Base-by-base conservation (phyloP, 1,140 invertebrate species). In the Argopecten irradians region DNA sequence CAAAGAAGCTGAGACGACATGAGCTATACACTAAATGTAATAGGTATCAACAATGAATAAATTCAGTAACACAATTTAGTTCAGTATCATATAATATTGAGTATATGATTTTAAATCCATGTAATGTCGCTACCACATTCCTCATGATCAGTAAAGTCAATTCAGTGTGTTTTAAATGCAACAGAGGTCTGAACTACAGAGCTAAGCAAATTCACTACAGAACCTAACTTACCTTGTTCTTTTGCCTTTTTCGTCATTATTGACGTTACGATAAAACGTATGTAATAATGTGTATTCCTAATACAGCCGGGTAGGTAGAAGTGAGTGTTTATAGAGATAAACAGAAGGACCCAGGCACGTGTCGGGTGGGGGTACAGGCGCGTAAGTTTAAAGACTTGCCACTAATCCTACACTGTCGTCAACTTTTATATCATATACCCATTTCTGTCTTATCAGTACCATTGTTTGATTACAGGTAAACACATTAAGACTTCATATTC, bases 381-480 rank as follows among this genome's bases (percentile, higher is more conserved):
- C 22, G 55, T 71, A 71, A 28, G 16, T 71, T 71, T 28, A 71
- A 22, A 71, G 55, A 71, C 55, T 71, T 1, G 8, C 55, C 22
- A 71, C 22, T 71, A 71, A 71, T 71, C 55, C 55, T 71, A 71
- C 55, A n/a, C 28, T 71, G 28, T 71, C 55, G 55, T 71, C n/a
- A 71, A 71, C 55, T 71, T 71, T 28, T 71, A 71, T n/a, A 71
- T n/a, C 55, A 71, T 71, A 71, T 71, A 1, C 22, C 55, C 55
- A 71, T 71, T 71, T 71, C 55, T 22, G n/a, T 11, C 55, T 71
- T 71, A 71, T 28, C 55, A 28, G 28, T 71, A 8, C 28, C 55
- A 71, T 71, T 71, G 55, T 71, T 71, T 71, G 55, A 71, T 71
- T 28, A 71, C 55, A 71, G 55, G 43, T 71, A n/a, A 71, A 71